Evolutionary conservation across 2,797 vertebrate species (phyloP), one percentile per base, ranked within the genome.

Genomic region (Iguana delicatissima): DNA sequence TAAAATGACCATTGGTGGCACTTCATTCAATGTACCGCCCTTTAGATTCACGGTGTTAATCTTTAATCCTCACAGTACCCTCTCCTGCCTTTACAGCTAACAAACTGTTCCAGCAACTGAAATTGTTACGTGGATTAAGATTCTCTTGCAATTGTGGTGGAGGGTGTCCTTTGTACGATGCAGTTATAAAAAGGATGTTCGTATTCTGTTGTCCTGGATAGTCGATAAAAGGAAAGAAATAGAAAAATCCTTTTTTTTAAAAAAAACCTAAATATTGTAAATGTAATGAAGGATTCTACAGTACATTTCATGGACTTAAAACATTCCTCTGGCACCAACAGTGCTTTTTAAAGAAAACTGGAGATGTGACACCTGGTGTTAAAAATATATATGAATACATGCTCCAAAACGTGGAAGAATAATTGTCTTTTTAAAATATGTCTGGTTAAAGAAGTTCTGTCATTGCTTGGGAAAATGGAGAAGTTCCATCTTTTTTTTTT

Each of bases 291-390:
- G 93, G 92, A 89, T 64, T 77, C 46, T 91, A 92, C 89, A 50
- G 76, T 93, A 89, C 93, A 69, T 88, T 92, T 87, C 91, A 90
- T 92, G 94, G 92, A 93, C 84, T 95, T 95, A 77, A 85, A 77
- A 89, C 89, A 52, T 42, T 64, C 93, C 29, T 74, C 6, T 32
- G 2, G 55, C 57, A 32, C 22, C 55, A 89, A 91, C 22, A 1
- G 62, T 87, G 73, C 57, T 93, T 92, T 91, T 90, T 80, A 62
- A 86, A 87, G 90, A n/a, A 69, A 69, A 32, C 67, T 46, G 1
- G 64, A 85, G 86, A 90, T 83, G 93, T 83, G 91, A 73, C 24
- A 52, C 46, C 57, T 85, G 89, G 72, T 89, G 90, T 94, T 93
- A 13, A 69, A 32, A 69, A 69, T 69, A 93, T 77, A 42, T 77